Conservation (phyloP, 2,113 vertebrate genomes). For the Myiozetetes cayanensis region DNA sequence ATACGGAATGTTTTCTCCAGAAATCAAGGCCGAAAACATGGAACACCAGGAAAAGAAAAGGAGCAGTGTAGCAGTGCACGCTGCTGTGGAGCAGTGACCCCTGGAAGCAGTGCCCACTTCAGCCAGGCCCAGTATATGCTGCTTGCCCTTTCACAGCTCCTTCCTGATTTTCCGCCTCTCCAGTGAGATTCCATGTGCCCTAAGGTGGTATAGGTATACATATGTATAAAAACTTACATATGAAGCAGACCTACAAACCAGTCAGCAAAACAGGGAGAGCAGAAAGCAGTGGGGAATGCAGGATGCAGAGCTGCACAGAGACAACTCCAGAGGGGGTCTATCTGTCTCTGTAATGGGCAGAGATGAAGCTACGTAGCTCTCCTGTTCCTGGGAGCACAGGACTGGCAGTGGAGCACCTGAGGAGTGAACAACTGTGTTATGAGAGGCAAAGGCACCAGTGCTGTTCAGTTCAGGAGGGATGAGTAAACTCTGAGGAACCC, state of each 20-base stretch:
- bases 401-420: not conserved
- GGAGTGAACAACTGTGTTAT: not conserved
- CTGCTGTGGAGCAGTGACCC: not conserved
- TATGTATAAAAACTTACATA: not conserved
- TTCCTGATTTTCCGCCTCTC: not conserved
- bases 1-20: not conserved
- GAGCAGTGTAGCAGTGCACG: not conserved
- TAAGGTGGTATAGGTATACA: not conserved
- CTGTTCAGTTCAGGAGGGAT: not conserved
- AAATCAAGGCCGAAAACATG: not conserved
- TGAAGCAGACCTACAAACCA: not conserved
- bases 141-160: not conserved
- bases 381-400: not conserved
- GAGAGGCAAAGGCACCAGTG: not conserved
- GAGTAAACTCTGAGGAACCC: not conserved
- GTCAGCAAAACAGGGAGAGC: not conserved
- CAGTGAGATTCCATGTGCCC: not conserved
- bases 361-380: not conserved
- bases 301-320: not conserved
- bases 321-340: not conserved
- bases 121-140: not conserved
- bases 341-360: not conserved
- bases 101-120: not conserved
- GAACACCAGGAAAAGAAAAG: not conserved
- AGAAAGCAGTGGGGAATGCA: not conserved